These are phyloP conservation scores for Trichopoda pennipes DNA, from an alignment of 2,888 invertebrate genomes.

Conservation along the genomic window DNA sequence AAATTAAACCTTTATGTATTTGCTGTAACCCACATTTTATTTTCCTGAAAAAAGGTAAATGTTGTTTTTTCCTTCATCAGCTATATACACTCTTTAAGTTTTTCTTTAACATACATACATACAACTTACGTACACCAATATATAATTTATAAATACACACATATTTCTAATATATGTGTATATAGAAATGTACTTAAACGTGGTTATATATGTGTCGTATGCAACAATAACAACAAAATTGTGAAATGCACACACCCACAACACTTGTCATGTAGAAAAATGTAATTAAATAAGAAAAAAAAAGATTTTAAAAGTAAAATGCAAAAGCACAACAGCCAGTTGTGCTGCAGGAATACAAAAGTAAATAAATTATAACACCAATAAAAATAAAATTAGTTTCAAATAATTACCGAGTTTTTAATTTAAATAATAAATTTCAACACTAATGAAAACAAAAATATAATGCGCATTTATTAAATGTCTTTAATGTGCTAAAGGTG, in stretches of 20 bases:
- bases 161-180: constrained; percentile 7
- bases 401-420: background rate
- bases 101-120: constrained; percentile 22
- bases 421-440: background rate
- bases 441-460: background rate
- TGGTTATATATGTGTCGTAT: constrained; percentile 7
- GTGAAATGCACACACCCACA: constrained; percentile 65
- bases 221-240: constrained; percentile 39
- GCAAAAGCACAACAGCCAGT: constrained; percentile 7
- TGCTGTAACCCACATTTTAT: constrained; percentile 64
- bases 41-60: constrained; percentile 56
- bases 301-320: background rate
- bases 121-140: constrained; percentile 41
- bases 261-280: constrained; percentile 28
- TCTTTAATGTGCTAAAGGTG: too few species aligned
- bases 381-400: constrained; percentile 57
- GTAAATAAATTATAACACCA: background rate
- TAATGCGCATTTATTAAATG: too few species aligned
- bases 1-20: constrained; percentile 40
- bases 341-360: constrained; percentile 11
- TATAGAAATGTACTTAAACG: constrained; percentile 1
- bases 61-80: constrained; percentile 48
- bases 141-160: constrained; percentile 12
- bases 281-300: constrained; percentile 29
- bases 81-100: constrained; percentile 39